Base-by-base conservation (phyloP, 2,113 vertebrate genomes). In the Pogonocichla stellata region DNA sequence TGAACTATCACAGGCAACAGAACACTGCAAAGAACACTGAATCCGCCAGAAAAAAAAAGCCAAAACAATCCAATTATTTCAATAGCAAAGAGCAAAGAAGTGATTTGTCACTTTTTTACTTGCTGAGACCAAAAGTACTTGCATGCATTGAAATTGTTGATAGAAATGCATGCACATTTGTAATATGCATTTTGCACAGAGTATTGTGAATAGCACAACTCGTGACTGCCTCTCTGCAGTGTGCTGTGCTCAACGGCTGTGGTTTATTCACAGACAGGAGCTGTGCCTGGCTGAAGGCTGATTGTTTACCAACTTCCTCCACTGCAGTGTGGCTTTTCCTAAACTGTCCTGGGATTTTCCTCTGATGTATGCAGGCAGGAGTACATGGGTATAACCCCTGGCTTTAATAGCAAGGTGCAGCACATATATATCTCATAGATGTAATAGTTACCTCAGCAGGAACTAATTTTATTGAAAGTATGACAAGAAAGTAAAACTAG, bases 121-220 rank as follows among this genome's bases (percentile, higher is more conserved):
- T 88, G 61, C 45, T 51, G 57, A 79, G 62, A 22, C 22, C 92
- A 80, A 57, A 90, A 94, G 28, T 67, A 57, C 17, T 77, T 51
- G 60, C 23, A 60, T 92, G 43, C 19, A 64, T 60, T 56, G 85
- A 71, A 85, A 42, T 34, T 80, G 50, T 20, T 85, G 67, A 83
- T 45, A 93, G 72, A 80, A 87, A 84, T 22, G 42, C 36, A 70
- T 9, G 81, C 47, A 94, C 28, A 34, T 45, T 74, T 90, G 75
- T 70, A 92, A 95, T 9, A 67, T 14, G 65, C 91, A 96, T 92
- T 96, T 81, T 83, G 40, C 90, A 91, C 75, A 92, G 90, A 84
- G 47, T 62, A 80, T 28, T 73, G 80, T 74, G 85, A 92, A 31
- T 29, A 43, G 69, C 22, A 10, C 4, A 74, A 20, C 33, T 66